phyloP scores from a whole-genome alignment of 2,797 vertebrate genomes.

The Tangara arthus region DNA sequence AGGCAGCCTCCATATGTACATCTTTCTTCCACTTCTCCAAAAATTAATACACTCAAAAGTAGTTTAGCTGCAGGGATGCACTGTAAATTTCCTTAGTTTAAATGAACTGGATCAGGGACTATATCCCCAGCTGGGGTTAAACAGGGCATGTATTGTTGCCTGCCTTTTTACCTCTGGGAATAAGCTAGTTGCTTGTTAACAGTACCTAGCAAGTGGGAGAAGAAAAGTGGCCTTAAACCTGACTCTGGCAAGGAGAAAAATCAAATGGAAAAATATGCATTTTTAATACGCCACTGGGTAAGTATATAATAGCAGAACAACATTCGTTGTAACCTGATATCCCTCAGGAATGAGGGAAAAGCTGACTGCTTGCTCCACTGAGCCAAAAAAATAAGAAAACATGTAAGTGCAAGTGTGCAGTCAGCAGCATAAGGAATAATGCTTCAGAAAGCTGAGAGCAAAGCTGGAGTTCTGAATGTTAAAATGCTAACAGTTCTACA shows the following conservation, averaged over 20 bases:
- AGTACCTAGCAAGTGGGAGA: slow-evolving; percentile 1
- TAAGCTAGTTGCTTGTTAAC: slow-evolving; percentile 11
- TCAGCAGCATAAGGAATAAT: neutral
- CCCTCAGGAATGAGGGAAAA: slow-evolving; percentile 64
- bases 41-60: neutral
- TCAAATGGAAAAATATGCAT: slow-evolving; percentile 42
- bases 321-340: slow-evolving; percentile 56
- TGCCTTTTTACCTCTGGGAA: neutral
- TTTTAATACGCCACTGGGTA: slow-evolving; percentile 42
- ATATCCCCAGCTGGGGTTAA: neutral
- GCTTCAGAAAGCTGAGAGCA: neutral
- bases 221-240: slow-evolving; percentile 23
- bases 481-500: neutral
- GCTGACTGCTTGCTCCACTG: slow-evolving; percentile 54
- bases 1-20: neutral
- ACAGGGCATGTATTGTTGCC: neutral
- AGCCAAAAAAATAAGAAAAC: slow-evolving; percentile 54
- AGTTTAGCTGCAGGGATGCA: neutral
- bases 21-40: neutral
- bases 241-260: slow-evolving; percentile 30
- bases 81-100: slow-evolving; percentile 31
- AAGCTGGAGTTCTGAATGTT: neutral
- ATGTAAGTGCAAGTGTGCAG: slow-evolving; percentile 47
- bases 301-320: slow-evolving; percentile 25
- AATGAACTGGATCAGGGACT: neutral